Evolutionary conservation across 2,113 vertebrate genomes (phyloP).

Genomic region (Leptosomus discolor): DNA sequence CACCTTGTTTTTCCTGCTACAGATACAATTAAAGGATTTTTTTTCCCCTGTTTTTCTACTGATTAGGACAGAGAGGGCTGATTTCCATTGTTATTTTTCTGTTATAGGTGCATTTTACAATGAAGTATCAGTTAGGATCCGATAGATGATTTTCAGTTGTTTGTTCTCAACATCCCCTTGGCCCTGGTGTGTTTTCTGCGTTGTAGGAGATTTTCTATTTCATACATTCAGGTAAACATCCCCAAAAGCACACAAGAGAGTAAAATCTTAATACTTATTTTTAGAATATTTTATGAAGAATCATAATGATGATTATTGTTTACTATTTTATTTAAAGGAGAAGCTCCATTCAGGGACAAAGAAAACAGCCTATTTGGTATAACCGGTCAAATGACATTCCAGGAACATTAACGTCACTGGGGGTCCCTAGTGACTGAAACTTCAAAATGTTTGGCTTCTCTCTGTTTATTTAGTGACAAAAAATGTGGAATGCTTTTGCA

Average conservation of each 20-base stretch:
- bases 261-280: not conserved
- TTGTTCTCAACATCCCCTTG: not conserved
- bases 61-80: not conserved
- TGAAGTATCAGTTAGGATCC: not conserved
- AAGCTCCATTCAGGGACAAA: not conserved
- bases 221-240: not conserved
- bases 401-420: not conserved
- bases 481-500: not conserved
- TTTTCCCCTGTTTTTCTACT: not conserved
- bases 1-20: not conserved
- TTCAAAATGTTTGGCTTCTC: not conserved
- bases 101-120: fast-evolving
- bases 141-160: not conserved
- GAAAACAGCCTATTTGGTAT: not conserved
- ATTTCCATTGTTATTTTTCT: not conserved
- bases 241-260: not conserved
- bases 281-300: not conserved
- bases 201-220: not conserved
- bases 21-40: not conserved
- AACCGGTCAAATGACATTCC: not conserved
- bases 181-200: not conserved
- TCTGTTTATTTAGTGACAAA: not conserved
- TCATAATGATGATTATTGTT: not conserved
- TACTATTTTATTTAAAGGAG: not conserved
- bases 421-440: not conserved